These are phyloP conservation scores for Trogon surrucura DNA, from an alignment of 2,113 vertebrate genomes.

Conservation along the genomic window DNA sequence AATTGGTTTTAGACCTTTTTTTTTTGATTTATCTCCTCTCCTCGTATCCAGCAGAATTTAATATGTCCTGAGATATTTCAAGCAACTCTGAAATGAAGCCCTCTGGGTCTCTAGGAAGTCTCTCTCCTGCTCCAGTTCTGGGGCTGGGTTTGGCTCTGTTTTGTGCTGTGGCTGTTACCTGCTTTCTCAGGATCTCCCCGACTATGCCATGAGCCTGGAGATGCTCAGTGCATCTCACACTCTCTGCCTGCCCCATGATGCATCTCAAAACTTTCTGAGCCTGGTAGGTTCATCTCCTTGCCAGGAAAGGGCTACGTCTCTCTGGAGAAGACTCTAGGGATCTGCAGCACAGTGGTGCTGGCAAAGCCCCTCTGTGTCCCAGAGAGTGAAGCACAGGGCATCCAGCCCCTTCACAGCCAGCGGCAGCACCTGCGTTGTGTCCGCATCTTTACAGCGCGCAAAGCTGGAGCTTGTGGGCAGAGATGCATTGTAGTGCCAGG, in stretches of 20 bases:
- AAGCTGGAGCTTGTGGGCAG: not conserved
- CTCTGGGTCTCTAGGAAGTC: not conserved
- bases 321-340: not conserved
- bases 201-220: not conserved
- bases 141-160: not conserved
- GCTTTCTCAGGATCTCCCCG: not conserved
- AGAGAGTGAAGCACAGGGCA: rapidly evolving
- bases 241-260: not conserved
- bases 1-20: not conserved
- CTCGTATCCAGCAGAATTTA: not conserved
- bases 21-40: not conserved
- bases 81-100: not conserved
- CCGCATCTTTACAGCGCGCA: rapidly evolving
- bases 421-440: rapidly evolving
- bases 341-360: not conserved
- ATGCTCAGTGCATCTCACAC: not conserved
- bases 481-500: not conserved
- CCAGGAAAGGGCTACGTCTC: not conserved
- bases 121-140: not conserved
- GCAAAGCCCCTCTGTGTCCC: not conserved
- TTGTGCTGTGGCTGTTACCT: not conserved
- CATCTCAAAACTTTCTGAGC: not conserved
- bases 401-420: too few relatives aligned
- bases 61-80: not conserved
- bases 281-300: not conserved